phyloP scores from a whole-genome alignment of 2,888 invertebrate species.

The Ctena decussata region DNA sequence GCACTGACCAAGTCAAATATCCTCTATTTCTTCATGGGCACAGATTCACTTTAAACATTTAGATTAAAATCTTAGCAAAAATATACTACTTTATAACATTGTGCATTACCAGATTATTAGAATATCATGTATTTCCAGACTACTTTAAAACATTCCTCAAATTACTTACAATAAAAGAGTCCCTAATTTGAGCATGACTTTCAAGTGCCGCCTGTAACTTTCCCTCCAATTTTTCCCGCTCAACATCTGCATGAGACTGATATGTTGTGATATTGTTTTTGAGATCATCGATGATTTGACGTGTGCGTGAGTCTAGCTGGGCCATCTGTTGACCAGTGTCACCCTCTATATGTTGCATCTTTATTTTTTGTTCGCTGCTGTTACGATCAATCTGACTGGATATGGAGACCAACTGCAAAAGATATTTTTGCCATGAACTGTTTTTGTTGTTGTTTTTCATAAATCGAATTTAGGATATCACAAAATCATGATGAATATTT shows the following conservation, averaged over 20 bases:
- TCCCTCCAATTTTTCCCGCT: slow-evolving; percentile 84
- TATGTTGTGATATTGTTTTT: slow-evolving; percentile 74
- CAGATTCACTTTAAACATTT: too few relatives aligned
- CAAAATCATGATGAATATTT: too few relatives aligned
- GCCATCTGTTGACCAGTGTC: slow-evolving; percentile 82
- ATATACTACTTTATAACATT: too few relatives aligned
- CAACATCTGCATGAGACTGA: slow-evolving; percentile 76
- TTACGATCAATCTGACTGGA: slow-evolving; percentile 71
- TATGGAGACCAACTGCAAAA: slow-evolving; percentile 72
- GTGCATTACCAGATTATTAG: too few relatives aligned
- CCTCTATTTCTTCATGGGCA: too few relatives aligned
- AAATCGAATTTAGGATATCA: too few relatives aligned
- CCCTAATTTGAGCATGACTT: slow-evolving; percentile 71
- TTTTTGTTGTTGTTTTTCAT: too few relatives aligned
- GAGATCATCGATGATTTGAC: slow-evolving; percentile 81
- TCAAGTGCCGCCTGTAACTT: slow-evolving; percentile 79
- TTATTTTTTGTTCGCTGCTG: slow-evolving; percentile 77
- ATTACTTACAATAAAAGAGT: slow-evolving; percentile 73
- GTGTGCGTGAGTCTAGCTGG: slow-evolving; percentile 81
- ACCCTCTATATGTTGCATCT: slow-evolving; percentile 82
- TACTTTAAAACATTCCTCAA: too few relatives aligned
- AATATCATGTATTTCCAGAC: too few relatives aligned
- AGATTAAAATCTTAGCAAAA: too few relatives aligned
- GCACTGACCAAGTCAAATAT: too few relatives aligned
- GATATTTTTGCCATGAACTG: too few relatives aligned